Evolutionary conservation across 64 coral and sea anemone species (phyloP).

Genomic region (Pachyseris speciosa): DNA sequence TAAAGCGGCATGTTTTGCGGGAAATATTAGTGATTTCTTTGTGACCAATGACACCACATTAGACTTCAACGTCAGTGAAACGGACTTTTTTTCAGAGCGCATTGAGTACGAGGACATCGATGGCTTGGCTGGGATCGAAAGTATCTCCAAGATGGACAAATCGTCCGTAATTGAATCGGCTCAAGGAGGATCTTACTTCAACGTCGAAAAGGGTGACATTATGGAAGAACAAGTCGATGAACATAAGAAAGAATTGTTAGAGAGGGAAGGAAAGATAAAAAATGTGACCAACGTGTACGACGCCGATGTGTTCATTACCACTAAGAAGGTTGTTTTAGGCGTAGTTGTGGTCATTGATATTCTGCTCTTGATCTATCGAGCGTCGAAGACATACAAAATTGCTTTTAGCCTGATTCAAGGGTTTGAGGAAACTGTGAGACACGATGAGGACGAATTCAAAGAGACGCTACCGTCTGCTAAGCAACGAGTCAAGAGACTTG

Average conservation of each 20-base stretch:
- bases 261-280: slow-evolving; percentile 51
- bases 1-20: slow-evolving; percentile 25
- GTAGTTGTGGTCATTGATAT: slow-evolving; percentile 68
- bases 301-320: slow-evolving; percentile 46
- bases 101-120: slow-evolving; percentile 46
- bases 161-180: slow-evolving; percentile 55
- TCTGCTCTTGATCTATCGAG: slow-evolving; percentile 76
- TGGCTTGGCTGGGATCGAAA: slow-evolving; percentile 17
- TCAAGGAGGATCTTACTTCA: slow-evolving; percentile 17
- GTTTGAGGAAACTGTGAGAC: slow-evolving; percentile 72
- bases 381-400: slow-evolving; percentile 68
- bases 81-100: slow-evolving; percentile 38
- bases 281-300: slow-evolving; percentile 58
- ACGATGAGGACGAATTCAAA: slow-evolving; percentile 62
- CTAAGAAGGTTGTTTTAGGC: slow-evolving; percentile 48
- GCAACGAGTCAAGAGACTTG: slow-evolving; percentile 6
- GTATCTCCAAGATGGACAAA: slow-evolving; percentile 39
- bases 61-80: background rate
- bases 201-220: slow-evolving; percentile 73
- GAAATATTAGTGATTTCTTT: slow-evolving; percentile 66
- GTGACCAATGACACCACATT: slow-evolving; percentile 20
- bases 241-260: slow-evolving; percentile 56
- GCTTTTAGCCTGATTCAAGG: slow-evolving; percentile 68
- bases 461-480: slow-evolving; percentile 1
- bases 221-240: slow-evolving; percentile 73